Percentiles rank a stretch among this genome's conserved stretches.
phyloP scores from a whole-genome alignment of 2,113 vertebrate genomes.

The Brachypteracias leptosomus region DNA sequence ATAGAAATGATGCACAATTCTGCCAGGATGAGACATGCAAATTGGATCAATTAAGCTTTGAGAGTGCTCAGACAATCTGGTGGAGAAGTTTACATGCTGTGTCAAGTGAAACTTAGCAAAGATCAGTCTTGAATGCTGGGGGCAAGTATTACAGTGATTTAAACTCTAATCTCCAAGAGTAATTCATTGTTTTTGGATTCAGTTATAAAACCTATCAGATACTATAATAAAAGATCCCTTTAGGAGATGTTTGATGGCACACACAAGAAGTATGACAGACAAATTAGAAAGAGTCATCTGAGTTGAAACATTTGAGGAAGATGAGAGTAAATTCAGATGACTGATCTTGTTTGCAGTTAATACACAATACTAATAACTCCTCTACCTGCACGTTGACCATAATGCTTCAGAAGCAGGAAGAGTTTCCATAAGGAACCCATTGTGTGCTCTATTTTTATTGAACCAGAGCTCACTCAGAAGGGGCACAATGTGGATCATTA shows the following conservation, averaged over 20 bases:
- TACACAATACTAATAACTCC: background rate
- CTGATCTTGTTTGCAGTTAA: background rate
- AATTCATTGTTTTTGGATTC: background rate
- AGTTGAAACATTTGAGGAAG: background rate
- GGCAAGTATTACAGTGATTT: slow-evolving; percentile 9
- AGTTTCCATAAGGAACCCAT: background rate
- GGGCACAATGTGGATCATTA: background rate
- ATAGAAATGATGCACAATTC: slow-evolving; percentile 53
- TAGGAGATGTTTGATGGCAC: background rate
- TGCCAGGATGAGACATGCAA: slow-evolving; percentile 56
- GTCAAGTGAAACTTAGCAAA: slow-evolving; percentile 58
- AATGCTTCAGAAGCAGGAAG: background rate
- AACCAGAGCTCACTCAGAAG: background rate
- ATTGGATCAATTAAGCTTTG: slow-evolving; percentile 69
- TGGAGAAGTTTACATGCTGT: slow-evolving; percentile 54
- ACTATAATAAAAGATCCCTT: background rate
- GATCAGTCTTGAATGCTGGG: slow-evolving; percentile 29
- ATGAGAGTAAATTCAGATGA: background rate
- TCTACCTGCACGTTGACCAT: background rate
- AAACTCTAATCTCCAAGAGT: slow-evolving; percentile 19
- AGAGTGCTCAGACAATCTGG: slow-evolving; percentile 61
- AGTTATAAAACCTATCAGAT: background rate
- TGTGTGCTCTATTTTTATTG: background rate
- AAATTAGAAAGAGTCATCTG: background rate
- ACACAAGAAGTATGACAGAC: background rate